phyloP scores from a whole-genome alignment of 2,888 invertebrate species.

The Ametastegia equiseti region DNA sequence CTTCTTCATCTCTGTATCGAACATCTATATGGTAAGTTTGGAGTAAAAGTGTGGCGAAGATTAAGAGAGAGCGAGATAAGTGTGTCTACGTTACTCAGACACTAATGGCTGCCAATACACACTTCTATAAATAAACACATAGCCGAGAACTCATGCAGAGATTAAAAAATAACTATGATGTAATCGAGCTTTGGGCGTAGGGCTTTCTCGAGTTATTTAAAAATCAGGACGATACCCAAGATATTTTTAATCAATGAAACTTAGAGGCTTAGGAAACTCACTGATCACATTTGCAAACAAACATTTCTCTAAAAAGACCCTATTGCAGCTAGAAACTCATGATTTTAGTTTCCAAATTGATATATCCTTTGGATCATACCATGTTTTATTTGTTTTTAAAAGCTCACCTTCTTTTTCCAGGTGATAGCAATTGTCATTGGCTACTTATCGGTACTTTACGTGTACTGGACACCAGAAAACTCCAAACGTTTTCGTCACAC shows the following conservation, averaged over 20 bases:
- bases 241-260: not conserved
- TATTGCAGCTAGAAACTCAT: too few relatives aligned
- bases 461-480: slow-evolving; percentile 87
- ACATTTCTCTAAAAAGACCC: too few relatives aligned
- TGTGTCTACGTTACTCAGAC: not conserved
- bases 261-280: too few relatives aligned
- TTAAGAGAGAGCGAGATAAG: too few relatives aligned
- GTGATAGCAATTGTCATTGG: slow-evolving; percentile 82
- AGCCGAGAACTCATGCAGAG: not conserved
- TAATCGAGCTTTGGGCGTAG: not conserved
- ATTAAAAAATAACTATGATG: slow-evolving; percentile 6
- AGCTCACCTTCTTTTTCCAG: slow-evolving; percentile 79
- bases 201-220: not conserved
- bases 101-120: not conserved
- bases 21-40: slow-evolving; percentile 77
- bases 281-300: not conserved
- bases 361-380: too few relatives aligned
- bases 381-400: too few relatives aligned
- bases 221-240: not conserved
- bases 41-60: too few relatives aligned
- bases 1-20: slow-evolving; percentile 78
- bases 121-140: not conserved
- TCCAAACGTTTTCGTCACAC: slow-evolving; percentile 82
- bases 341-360: too few relatives aligned
- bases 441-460: slow-evolving; percentile 84